A percentile compares a stretch with the other conserved stretches of the same genome.
phyloP scores from a whole-genome alignment of 2,113 vertebrate species.

The Centropus unirufus region DNA sequence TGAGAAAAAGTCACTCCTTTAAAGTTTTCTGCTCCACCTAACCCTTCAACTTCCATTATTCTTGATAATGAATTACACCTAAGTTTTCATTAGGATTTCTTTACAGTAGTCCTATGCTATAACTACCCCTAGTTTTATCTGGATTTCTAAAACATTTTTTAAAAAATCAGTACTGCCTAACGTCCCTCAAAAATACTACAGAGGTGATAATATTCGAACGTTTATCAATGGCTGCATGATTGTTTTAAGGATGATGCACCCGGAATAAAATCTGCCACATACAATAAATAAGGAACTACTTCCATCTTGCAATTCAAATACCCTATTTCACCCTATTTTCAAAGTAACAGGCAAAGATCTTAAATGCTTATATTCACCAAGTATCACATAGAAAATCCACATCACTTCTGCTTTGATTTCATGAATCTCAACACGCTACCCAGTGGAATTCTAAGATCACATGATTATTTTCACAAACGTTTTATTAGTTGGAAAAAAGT shows the following conservation, averaged over 20 bases:
- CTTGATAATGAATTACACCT: not conserved
- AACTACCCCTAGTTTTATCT: not conserved
- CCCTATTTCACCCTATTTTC: not conserved
- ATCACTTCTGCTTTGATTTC: not conserved
- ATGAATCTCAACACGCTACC: fast-evolving
- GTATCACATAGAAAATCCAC: not conserved
- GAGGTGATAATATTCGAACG: not conserved
- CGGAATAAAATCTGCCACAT: not conserved
- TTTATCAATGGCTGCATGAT: not conserved
- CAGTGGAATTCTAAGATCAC: not conserved
- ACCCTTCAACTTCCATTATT: not conserved
- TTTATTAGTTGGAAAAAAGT: not conserved
- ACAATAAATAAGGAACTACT: not conserved
- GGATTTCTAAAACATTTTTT: not conserved
- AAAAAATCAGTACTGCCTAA: not conserved
- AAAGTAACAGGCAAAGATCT: not conserved
- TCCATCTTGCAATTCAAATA: not conserved
- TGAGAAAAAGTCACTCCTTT: not conserved
- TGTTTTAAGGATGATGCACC: not conserved
- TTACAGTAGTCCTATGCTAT: not conserved
- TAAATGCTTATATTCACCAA: not conserved
- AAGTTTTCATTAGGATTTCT: not conserved
- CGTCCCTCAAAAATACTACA: not conserved
- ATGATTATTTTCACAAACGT: not conserved
- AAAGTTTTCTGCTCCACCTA: not conserved